Evolutionary conservation across 1,140 invertebrate species (phyloP).

Genomic region (Melipona quadrifasciata): DNA sequence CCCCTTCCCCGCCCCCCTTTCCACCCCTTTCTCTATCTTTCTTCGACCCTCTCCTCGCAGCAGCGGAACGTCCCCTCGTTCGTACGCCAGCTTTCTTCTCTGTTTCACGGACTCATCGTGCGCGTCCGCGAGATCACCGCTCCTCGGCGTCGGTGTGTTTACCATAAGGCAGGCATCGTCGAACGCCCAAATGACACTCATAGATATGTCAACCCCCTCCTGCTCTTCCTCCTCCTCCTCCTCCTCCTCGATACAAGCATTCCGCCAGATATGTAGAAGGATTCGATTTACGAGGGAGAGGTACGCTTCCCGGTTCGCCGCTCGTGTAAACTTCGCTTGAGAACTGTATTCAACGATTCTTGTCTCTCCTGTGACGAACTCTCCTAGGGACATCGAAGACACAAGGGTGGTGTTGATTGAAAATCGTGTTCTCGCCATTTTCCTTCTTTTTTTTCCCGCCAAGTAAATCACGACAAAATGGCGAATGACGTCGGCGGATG

Average conservation of each 20-base stretch:
- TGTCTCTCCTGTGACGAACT: not conserved
- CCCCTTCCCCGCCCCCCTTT: not conserved
- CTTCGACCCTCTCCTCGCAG: not conserved
- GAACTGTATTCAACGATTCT: slow-evolving; percentile 12
- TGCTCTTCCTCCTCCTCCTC: not conserved
- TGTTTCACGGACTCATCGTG: slow-evolving; percentile 68
- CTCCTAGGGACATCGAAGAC: no score
- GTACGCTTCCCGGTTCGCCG: not conserved
- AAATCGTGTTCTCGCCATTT: not conserved
- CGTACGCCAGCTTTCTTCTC: slow-evolving; percentile 35
- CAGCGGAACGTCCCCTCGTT: not conserved
- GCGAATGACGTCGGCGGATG: not conserved
- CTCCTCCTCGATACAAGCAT: slow-evolving; percentile 4
- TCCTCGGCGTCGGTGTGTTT: slow-evolving; percentile 50
- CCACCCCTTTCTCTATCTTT: not conserved
- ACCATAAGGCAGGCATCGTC: slow-evolving; percentile 61
- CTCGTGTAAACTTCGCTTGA: not conserved
- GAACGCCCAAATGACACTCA: slow-evolving; percentile 60
- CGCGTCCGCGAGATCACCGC: not conserved
- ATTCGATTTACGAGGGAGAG: slow-evolving; percentile 37
- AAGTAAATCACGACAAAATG: not conserved
- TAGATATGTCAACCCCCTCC: slow-evolving; percentile 35
- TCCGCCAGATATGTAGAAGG: slow-evolving; percentile 23
- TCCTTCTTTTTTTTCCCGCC: not conserved
- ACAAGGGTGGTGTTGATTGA: no score